phyloP scores from a whole-genome alignment of 2,113 vertebrate genomes.

The Chaenocephalus aceratus region DNA sequence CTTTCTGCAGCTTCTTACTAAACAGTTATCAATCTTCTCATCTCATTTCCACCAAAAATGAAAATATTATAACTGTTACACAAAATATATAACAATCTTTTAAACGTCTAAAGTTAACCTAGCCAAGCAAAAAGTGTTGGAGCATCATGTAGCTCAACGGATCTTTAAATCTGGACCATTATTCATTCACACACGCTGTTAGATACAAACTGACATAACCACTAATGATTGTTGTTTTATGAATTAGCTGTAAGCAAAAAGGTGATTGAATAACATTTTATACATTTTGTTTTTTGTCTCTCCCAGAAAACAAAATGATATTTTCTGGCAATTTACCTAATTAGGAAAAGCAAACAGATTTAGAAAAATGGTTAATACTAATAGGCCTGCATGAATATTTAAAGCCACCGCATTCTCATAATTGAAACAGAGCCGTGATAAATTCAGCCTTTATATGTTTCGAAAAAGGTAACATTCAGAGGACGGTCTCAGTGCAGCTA shows the following conservation, averaged over 20 bases:
- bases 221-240: slow-evolving; percentile 1
- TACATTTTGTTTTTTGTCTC: slow-evolving; percentile 16
- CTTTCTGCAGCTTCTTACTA: too few species aligned
- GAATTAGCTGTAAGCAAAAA: slow-evolving; percentile 19
- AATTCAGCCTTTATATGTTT: background rate
- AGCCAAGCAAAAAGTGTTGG: background rate
- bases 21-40: too few species aligned
- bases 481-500: slow-evolving; percentile 34
- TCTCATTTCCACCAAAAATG: too few species aligned
- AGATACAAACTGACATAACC: background rate
- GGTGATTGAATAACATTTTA: background rate
- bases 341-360: slow-evolving; percentile 36
- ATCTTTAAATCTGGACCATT: background rate
- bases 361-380: slow-evolving; percentile 40
- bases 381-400: slow-evolving; percentile 43
- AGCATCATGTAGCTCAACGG: too few species aligned
- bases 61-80: too few species aligned
- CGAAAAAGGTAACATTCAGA: slow-evolving; percentile 40
- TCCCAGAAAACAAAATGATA: slow-evolving; percentile 12
- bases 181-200: background rate
- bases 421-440: slow-evolving; percentile 2
- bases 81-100: background rate
- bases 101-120: too few species aligned
- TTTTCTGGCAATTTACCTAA: slow-evolving; percentile 34
- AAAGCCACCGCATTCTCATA: slow-evolving; percentile 2